phyloP scores from a whole-genome alignment of 2,113 vertebrate species.

The Oostethus manadensis region DNA sequence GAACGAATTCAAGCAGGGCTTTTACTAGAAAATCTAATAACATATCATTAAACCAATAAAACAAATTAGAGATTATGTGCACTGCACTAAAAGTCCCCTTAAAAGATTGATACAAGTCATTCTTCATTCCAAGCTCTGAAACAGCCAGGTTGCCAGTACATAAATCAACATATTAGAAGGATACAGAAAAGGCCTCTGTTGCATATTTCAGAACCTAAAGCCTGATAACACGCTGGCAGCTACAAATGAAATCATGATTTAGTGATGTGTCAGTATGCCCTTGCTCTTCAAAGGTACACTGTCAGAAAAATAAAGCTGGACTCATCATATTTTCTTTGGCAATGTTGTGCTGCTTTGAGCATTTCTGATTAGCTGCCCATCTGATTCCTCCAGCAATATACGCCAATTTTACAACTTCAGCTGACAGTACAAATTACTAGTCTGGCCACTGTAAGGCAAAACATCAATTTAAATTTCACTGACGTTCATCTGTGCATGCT shows the following conservation, averaged over 20 bases:
- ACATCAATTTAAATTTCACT: neutral
- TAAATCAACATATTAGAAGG: constrained; percentile 26
- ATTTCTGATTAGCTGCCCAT: neutral
- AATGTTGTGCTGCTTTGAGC: neutral
- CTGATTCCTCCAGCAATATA: neutral
- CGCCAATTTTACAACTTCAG: too few species aligned
- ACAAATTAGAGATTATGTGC: neutral
- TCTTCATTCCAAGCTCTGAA: constrained; percentile 2
- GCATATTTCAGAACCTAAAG: neutral
- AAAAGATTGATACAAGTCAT: neutral
- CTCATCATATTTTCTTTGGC: neutral
- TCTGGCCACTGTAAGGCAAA: too few species aligned
- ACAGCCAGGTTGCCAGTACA: neutral
- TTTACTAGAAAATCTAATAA: neutral
- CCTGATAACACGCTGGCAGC: neutral
- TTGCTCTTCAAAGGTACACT: neutral
- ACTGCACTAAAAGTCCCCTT: neutral
- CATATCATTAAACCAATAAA: constrained; percentile 6
- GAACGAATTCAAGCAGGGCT: too few species aligned
- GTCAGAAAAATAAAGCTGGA: neutral
- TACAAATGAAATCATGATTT: neutral
- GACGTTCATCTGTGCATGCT: neutral
- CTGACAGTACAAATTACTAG: too few species aligned
- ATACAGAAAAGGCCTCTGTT: neutral
- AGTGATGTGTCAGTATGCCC: neutral